Conservation (phyloP, 1,140 invertebrate species). For the Danaus plexippus region DNA sequence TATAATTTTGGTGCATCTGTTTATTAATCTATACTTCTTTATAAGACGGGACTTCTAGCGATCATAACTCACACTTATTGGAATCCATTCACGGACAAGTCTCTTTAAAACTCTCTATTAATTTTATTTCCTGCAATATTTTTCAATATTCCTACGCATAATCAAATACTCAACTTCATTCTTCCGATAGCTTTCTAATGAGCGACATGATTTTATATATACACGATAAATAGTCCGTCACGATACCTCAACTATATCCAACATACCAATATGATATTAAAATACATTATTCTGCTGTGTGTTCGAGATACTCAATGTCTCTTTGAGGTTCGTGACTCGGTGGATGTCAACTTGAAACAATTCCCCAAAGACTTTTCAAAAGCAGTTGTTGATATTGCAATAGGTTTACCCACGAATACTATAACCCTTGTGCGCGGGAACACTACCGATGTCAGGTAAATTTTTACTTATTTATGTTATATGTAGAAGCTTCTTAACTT, state of each 20-base stretch:
- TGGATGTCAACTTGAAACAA: conserved; percentile 25
- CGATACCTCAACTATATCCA: no score
- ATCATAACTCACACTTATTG: conserved; percentile 14
- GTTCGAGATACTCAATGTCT: conserved; percentile 16
- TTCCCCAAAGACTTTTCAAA: conserved; percentile 41
- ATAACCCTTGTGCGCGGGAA: conserved; percentile 53
- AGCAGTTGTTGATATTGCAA: conserved; percentile 49
- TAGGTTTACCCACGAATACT: conserved; percentile 41
- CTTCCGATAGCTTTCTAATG: no score
- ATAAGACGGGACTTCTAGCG: conserved; percentile 9
- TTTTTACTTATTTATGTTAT: conserved; percentile 7
- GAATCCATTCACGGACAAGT: no score
- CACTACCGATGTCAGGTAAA: conserved; percentile 48
- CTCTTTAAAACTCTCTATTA: no score
- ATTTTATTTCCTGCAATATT: no score
- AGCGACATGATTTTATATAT: no score
- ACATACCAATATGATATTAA: no score
- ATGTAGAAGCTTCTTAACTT: background rate
- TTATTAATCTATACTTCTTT: conserved; percentile 8
- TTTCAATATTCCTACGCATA: no score
- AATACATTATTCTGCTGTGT: no score
- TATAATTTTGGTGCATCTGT: conserved; percentile 2
- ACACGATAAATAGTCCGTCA: no score
- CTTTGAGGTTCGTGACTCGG: conserved; percentile 35
- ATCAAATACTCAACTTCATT: no score